A percentile compares a stretch with the other conserved stretches of the same genome.
phyloP scores from a whole-genome alignment of 2,113 vertebrate species.

The Sciurus niger region DNA sequence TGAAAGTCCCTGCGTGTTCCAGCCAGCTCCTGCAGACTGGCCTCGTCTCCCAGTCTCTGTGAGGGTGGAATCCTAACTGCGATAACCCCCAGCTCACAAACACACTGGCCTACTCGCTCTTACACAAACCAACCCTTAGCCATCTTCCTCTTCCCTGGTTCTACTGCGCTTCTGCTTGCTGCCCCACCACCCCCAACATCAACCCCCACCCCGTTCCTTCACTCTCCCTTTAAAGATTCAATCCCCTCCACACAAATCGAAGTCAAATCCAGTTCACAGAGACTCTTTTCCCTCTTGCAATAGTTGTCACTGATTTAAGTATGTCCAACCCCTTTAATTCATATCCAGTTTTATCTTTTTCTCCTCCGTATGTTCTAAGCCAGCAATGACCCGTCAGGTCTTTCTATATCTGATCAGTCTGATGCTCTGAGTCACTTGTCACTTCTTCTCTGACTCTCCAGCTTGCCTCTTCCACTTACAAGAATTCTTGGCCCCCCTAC shows the following conservation, averaged over 20 bases:
- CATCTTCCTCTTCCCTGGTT: background rate
- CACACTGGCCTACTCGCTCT: background rate
- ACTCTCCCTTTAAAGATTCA: background rate
- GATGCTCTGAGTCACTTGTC: background rate
- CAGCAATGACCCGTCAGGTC: background rate
- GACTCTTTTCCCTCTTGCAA: background rate
- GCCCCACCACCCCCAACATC: too few relatives aligned
- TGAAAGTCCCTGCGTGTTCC: background rate
- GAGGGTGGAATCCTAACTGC: background rate
- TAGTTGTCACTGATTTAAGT: background rate
- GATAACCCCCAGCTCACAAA: background rate
- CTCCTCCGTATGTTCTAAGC: background rate
- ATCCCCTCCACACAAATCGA: background rate
- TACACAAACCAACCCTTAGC: background rate
- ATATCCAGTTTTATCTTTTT: background rate
- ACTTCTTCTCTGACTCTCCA: background rate
- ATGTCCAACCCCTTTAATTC: background rate
- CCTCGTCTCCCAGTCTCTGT: background rate
- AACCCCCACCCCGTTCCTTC: too few relatives aligned
- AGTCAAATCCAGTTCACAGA: background rate
- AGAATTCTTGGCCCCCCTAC: background rate
- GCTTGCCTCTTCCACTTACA: background rate
- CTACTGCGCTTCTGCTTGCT: background rate
- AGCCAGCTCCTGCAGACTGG: background rate
- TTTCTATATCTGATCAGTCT: background rate